Evolutionary conservation across 2,888 invertebrate species (phyloP).

Genomic region (Scaptomyza reducta): DNA sequence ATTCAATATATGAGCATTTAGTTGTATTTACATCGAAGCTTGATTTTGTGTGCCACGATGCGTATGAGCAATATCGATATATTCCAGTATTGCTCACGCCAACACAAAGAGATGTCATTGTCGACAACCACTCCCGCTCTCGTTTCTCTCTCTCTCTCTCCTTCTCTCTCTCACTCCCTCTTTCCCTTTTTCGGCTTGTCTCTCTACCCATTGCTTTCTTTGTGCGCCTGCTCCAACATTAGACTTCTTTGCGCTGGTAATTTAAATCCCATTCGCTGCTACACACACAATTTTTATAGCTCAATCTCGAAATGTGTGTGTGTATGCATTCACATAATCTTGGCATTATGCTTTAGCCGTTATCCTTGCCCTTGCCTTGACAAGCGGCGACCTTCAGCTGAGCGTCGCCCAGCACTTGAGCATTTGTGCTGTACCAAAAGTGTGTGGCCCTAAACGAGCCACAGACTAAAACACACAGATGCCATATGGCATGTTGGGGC

Average conservation of each 20-base stretch:
- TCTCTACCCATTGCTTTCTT: background rate
- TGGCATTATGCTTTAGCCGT: conserved; percentile 38
- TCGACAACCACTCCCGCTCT: background rate
- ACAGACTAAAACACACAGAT: conserved; percentile 18
- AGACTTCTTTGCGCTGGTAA: conserved; percentile 58
- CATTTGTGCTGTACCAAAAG: conserved; percentile 1
- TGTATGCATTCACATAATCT: conserved; percentile 31
- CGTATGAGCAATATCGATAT: conserved; percentile 62
- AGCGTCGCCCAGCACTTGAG: conserved; percentile 52
- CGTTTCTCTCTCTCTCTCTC: conserved; percentile 1
- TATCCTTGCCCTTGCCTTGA: conserved; percentile 67
- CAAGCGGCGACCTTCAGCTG: conserved; percentile 57
- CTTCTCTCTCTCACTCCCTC: background rate
- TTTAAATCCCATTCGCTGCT: conserved; percentile 72
- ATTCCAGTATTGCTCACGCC: conserved; percentile 68
- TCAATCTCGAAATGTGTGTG: conserved; percentile 35
- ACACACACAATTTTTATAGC: conserved; percentile 56
- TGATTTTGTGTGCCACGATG: conserved; percentile 55
- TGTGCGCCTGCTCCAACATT: conserved; percentile 69
- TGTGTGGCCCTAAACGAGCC: conserved; percentile 20
- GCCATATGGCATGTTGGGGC: conserved; percentile 55
- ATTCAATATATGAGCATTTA: conserved; percentile 17
- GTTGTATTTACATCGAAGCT: conserved; percentile 28
- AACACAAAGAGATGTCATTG: conserved; percentile 44
- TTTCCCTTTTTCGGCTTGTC: background rate